Percentiles rank a stretch among this genome's conserved stretches.
phyloP scores from a whole-genome alignment of 1,140 invertebrate species.

The Achatina immaculata region DNA sequence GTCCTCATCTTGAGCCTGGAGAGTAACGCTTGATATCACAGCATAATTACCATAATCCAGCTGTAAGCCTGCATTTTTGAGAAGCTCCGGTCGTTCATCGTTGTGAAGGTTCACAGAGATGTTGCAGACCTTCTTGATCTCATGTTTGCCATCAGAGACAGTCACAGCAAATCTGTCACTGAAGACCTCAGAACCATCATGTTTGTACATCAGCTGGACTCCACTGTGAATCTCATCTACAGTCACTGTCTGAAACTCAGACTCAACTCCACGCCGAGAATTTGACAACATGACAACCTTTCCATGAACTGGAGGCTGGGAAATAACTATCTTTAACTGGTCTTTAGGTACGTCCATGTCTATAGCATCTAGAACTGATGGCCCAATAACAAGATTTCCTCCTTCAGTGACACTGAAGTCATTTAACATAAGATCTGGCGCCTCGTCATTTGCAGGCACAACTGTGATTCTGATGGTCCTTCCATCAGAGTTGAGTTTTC shows the following conservation, averaged over 20 bases:
- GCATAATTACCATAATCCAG: constrained; percentile 68
- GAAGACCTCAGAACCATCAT: constrained; percentile 71
- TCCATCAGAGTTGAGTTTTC: constrained; percentile 75
- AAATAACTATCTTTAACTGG: constrained; percentile 61
- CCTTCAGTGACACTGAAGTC: constrained; percentile 71
- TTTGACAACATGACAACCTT: constrained; percentile 62
- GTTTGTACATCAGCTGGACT: constrained; percentile 68
- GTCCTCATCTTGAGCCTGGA: constrained; percentile 70
- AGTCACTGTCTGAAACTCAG: constrained; percentile 75
- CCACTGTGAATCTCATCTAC: constrained; percentile 65
- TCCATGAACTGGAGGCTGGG: constrained; percentile 67
- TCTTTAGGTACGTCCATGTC: constrained; percentile 69
- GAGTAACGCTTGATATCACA: constrained; percentile 61
- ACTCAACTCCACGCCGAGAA: constrained; percentile 57
- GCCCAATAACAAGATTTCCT: constrained; percentile 64
- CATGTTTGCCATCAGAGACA: constrained; percentile 70
- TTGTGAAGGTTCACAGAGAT: constrained; percentile 69
- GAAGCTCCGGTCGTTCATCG: constrained; percentile 70
- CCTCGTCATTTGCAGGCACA: constrained; percentile 68
- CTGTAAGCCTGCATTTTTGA: constrained; percentile 69
- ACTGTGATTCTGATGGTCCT: constrained; percentile 71
- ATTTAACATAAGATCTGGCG: constrained; percentile 65
- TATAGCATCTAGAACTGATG: constrained; percentile 68
- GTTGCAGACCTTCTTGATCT: constrained; percentile 65
- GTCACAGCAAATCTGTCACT: constrained; percentile 70